These are phyloP conservation scores for Dissostichus mawsoni DNA, from an alignment of 2,113 vertebrate species.

Conservation along the genomic window DNA sequence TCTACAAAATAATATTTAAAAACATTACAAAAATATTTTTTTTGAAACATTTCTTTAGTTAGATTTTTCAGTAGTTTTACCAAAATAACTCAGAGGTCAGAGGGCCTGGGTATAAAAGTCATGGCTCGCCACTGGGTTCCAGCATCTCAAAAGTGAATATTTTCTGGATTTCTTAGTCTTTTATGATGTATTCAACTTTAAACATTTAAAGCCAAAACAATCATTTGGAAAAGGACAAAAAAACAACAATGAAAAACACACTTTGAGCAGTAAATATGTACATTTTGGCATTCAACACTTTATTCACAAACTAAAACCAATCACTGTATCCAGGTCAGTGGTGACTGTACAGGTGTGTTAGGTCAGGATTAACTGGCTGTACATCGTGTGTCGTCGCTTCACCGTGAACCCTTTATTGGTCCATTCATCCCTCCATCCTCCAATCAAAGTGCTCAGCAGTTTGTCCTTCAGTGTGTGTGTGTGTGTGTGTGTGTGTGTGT, in stretches of 20 bases:
- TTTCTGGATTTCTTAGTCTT: background rate
- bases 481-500: background rate
- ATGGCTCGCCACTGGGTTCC: no score
- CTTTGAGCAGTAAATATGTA: background rate
- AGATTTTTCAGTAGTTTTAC: no score
- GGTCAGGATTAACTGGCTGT: conserved; percentile 51
- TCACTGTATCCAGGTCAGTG: conserved; percentile 71
- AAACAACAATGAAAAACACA: conserved; percentile 5
- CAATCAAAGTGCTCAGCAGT: conserved; percentile 70
- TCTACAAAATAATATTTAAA: no score
- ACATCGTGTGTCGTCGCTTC: conserved; percentile 3
- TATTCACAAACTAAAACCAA: conserved; percentile 85
- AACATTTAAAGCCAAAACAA: background rate
- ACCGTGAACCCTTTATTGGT: conserved; percentile 25
- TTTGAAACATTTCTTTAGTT: no score
- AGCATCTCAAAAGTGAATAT: background rate
- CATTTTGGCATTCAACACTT: conserved; percentile 81
- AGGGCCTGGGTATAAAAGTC: no score
- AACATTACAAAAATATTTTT: no score
- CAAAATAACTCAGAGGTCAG: no score
- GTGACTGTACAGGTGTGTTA: conserved; percentile 62
- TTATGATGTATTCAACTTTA: background rate
- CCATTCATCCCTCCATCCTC: conserved; percentile 32
- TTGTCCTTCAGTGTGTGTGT: conserved; percentile 52
- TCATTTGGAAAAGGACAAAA: background rate